phyloP scores from a whole-genome alignment of 2,888 invertebrate genomes.

The Pristionchus mayeri region DNA sequence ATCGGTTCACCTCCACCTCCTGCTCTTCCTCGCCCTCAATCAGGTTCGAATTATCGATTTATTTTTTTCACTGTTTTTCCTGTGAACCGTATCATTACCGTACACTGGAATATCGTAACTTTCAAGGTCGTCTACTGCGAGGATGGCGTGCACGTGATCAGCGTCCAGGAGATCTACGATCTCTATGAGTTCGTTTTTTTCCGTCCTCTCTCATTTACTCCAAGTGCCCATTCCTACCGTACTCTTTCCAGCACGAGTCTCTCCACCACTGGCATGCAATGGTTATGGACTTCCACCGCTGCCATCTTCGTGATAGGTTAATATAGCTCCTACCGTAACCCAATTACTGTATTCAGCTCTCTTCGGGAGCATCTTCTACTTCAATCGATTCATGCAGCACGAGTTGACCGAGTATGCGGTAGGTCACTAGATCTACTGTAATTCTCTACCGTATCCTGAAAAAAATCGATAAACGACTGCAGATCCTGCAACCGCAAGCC shows the following conservation, averaged over 20 bases:
- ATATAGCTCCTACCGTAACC: not conserved
- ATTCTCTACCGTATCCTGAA: not conserved
- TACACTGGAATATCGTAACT: no score
- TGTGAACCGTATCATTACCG: no score
- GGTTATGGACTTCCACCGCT: not conserved
- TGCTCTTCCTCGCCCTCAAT: not conserved
- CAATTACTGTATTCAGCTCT: not conserved
- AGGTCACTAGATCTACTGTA: not conserved
- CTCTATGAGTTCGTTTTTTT: slow-evolving; percentile 16
- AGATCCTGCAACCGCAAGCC: not conserved
- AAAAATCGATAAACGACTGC: not conserved
- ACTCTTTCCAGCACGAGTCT: not conserved
- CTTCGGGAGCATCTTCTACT: slow-evolving; percentile 32
- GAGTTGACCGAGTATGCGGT: slow-evolving; percentile 31
- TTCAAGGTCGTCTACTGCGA: not conserved
- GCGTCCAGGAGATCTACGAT: not conserved
- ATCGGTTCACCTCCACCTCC: not conserved
- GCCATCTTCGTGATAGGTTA: slow-evolving; percentile 8
- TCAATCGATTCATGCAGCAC: slow-evolving; percentile 43
- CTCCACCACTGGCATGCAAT: not conserved
- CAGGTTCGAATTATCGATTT: not conserved
- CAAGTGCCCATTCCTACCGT: not conserved
- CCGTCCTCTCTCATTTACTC: not conserved
- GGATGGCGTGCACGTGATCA: not conserved
- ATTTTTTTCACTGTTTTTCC: no score